Evolutionary conservation across 2,797 vertebrate genomes (phyloP), one percentile per base, ranked within the genome.

Genomic region (Labroides dimidiatus): DNA sequence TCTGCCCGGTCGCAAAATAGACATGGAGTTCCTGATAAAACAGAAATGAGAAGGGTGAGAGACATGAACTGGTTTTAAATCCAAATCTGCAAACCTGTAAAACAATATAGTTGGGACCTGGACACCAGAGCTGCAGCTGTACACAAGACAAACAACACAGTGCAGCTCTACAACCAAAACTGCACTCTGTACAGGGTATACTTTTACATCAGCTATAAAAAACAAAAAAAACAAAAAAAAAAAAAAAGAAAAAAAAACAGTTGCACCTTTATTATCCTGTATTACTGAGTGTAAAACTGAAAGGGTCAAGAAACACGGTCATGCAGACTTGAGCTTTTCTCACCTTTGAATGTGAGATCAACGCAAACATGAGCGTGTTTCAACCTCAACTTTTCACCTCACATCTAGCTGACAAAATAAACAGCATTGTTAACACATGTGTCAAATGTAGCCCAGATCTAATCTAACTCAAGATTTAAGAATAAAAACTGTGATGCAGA

Each of bases 21-120:
- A 96, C 96, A 99, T 95, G 14, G 97, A 98, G 84, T 98, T 97
- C 89, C 98, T 99, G 78, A 67, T 33, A 50, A 45, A 49, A 41
- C 14, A 51, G 30, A 63, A 45, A 52, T 4, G 56, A 69, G 62
- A 69, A 33, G 4, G 62, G 37, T 23, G 19, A 53, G 48, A 68
- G 3, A 15, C 24, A 43, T 12, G 15, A 42, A 51, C 15, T 16
- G n/a, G 19, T 21, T 14, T 24, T 6, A 49, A 42, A n/a, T n/a
- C n/a, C n/a, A 19, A 43, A 9, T 23, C 45, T 56, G 44, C n/a
- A 50, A 61, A 15, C 36, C 10, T 23, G 19, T 44, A 12, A 24
- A 65, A 30, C 4, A 51, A 27, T 42, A 63, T 7, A 33, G 30
- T 33, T 1, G 8, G 7, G 30, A 8, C 7, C 30, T 33, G 30